Conservation (phyloP, 2,888 invertebrate genomes). For the Cremastinae sp. region DNA sequence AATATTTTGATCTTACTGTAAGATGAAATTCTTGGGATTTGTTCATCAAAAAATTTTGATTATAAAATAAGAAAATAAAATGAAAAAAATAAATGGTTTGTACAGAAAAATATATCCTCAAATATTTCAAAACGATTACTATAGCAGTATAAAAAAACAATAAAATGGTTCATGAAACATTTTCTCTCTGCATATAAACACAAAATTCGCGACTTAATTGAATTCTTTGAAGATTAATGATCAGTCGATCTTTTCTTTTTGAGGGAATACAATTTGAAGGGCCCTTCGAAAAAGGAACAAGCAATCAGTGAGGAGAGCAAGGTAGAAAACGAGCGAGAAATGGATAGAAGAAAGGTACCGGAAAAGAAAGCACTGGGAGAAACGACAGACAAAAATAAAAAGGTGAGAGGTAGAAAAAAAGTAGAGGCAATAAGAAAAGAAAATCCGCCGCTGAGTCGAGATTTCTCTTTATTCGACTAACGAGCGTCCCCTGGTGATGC, state of each 20-base stretch:
- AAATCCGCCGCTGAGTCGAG: slow-evolving; percentile 32
- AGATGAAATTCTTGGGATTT: too few relatives aligned
- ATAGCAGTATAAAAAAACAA: too few relatives aligned
- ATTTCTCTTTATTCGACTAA: slow-evolving; percentile 59
- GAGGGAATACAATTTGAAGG: slow-evolving; percentile 13
- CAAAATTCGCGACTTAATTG: too few relatives aligned
- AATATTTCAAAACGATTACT: too few relatives aligned
- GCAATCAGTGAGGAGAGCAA: slow-evolving; percentile 17
- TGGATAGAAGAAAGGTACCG: not conserved
- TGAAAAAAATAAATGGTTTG: too few relatives aligned
- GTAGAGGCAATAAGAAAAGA: slow-evolving; percentile 1
- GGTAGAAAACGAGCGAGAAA: slow-evolving; percentile 23
- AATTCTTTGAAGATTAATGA: not conserved
- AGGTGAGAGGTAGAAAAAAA: slow-evolving; percentile 24
- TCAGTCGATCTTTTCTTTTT: slow-evolving; percentile 8
- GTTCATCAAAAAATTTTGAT: too few relatives aligned
- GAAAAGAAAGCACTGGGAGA: not conserved
- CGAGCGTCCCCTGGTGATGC: slow-evolving; percentile 44
- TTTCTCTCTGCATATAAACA: too few relatives aligned
- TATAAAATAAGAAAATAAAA: too few relatives aligned
- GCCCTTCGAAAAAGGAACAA: slow-evolving; percentile 5
- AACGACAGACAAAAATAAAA: slow-evolving; percentile 5
- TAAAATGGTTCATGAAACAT: too few relatives aligned
- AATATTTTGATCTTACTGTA: too few relatives aligned
- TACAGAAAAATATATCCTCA: too few relatives aligned